Base-by-base conservation (phyloP, 1,140 invertebrate genomes). In the Pogonomyrmex barbatus region DNA sequence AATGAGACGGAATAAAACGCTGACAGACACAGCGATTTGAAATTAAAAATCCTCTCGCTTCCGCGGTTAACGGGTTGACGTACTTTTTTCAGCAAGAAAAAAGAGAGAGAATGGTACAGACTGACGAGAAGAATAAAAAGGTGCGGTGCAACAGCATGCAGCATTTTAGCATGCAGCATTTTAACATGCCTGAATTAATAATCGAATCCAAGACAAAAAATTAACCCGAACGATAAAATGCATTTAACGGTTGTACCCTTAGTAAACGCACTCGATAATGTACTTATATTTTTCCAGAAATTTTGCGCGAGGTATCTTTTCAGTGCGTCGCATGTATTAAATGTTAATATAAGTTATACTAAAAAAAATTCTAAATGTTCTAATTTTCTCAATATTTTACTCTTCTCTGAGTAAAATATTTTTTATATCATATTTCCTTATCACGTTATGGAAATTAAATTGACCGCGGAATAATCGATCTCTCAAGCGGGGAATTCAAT, bases 41-140 rank as follows among this genome's bases (percentile, higher is more conserved):
- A 70, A 83, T 83, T 83, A 83, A 83, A 82, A 83, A 73, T 83
- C 79, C 54, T 14, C 56, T 39, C 10, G 42, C 67, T 60, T 50
- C 6, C 70, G 42, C 24, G 68, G 45, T 83, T 75, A 75, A 83
- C 56, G 42, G 17, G 56, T 24, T 30, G 30, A 24, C n/a, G 54
- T 4, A 12, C 12, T 39, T 82, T 81, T 42, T 17, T 12, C 47
- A 54, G 2, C 3, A 54, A 12, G 17, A 42, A 10, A 42, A 24
- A 30, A 54, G 39, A 70, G 9, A 70, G 36, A 54, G 45, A 81
- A 33, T 30, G 39, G 24, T 24, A 56, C 24, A 52, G 12, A 1
- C 65, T 14, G 39, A 56, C 36, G 17, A n/a, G 65, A n/a, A 45
- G 50, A 81, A 71, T 71, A 39, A 56, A 81, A 70, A 56, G 24